A percentile compares a stretch with the other conserved stretches of the same genome.
Evolutionary conservation across 2,797 vertebrate species (phyloP).

Genomic region (Glyptemys insculpta): DNA sequence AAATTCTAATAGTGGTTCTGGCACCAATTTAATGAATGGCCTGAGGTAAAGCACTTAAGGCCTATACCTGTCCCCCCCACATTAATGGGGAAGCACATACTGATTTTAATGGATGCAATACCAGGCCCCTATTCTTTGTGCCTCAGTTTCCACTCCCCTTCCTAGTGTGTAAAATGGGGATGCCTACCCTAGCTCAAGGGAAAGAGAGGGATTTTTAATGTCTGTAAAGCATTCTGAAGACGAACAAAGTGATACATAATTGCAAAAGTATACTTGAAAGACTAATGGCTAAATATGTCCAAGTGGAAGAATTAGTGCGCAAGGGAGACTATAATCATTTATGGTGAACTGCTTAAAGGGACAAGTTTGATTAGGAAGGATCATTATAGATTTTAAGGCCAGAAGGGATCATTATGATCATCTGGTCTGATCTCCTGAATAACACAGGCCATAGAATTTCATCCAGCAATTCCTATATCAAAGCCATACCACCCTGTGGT

Average conservation of each 20-base stretch:
- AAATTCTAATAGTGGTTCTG: not conserved
- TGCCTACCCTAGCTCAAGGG: not conserved
- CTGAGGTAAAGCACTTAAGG: not conserved
- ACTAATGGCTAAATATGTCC: not conserved
- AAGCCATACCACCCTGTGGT: accelerated
- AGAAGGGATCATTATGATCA: not conserved
- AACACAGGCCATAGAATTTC: not conserved
- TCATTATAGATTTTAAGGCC: not conserved
- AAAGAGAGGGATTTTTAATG: not conserved
- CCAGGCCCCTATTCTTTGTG: not conserved
- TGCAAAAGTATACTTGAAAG: conserved; percentile 2
- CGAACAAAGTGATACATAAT: not conserved
- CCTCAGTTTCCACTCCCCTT: not conserved
- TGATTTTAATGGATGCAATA: not conserved
- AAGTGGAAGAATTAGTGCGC: not conserved
- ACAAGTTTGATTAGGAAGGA: not conserved
- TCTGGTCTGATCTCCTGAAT: not conserved
- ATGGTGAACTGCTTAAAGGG: not conserved
- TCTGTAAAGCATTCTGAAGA: not conserved
- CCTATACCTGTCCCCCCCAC: not conserved
- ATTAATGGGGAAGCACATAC: not conserved
- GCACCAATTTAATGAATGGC: not conserved
- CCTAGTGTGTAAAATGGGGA: not conserved
- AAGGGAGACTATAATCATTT: not conserved
- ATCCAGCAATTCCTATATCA: not conserved